Evolutionary conservation across 2,113 vertebrate species (phyloP).

Genomic region (Aix galericulata): DNA sequence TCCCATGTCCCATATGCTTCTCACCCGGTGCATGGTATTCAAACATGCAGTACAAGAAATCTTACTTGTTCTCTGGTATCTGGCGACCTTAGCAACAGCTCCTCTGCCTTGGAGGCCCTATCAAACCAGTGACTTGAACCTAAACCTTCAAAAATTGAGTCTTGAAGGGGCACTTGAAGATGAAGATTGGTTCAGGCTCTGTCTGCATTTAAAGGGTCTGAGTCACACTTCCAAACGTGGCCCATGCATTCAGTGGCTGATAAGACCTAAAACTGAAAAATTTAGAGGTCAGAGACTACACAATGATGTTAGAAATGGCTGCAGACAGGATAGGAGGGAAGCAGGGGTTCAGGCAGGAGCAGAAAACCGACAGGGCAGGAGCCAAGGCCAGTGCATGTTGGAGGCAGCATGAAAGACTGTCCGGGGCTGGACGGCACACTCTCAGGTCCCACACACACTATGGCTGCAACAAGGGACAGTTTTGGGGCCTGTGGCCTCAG

Average conservation of each 20-base stretch:
- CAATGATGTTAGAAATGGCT: not conserved
- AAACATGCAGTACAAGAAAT: not conserved
- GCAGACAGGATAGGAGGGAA: not conserved
- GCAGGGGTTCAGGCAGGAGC: not conserved
- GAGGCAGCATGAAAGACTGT: accelerated
- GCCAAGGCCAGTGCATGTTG: not conserved
- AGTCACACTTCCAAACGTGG: not conserved
- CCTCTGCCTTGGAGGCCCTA: not conserved
- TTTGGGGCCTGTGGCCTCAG: not conserved
- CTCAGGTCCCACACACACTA: accelerated
- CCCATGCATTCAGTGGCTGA: not conserved
- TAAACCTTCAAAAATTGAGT: not conserved
- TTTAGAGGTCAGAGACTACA: not conserved
- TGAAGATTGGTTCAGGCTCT: not conserved
- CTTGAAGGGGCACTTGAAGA: not conserved
- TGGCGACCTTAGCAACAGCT: not conserved
- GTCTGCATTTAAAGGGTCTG: accelerated
- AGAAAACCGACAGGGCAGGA: not conserved
- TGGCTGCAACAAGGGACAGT: not conserved
- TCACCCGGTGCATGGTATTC: not conserved
- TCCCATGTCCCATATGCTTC: not conserved
- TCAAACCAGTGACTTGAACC: not conserved
- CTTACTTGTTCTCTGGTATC: not conserved
- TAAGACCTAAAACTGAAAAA: not conserved
- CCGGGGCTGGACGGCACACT: not conserved